Evolutionary conservation across 2,797 vertebrate genomes (phyloP), one percentile per base, ranked within the genome.

Genomic region (Sebastes kiyomatsui): DNA sequence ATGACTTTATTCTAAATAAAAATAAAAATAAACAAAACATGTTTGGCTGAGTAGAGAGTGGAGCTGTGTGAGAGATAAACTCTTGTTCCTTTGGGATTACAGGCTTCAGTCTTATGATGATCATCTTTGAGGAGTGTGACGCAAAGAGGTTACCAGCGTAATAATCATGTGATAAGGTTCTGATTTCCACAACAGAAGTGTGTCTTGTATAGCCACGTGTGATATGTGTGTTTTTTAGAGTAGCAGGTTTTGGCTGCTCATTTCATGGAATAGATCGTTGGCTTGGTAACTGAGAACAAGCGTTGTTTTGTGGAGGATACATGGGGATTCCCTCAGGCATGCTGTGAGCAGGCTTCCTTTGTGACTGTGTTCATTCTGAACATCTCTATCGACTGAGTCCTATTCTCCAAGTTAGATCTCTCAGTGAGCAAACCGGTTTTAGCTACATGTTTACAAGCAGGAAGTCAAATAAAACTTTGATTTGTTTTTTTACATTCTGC

Each of bases 301-400:
- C 10, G 4, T 2, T 33, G 78, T 87, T 88, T 88, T 93, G 90
- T 91, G 82, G 72, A 72, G 72, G 70, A 13, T 35, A n/a, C 56
- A 11, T 75, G 92, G 91, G 93, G 90, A 92, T 91, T 92, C 93
- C 93, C 91, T 91, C 30, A 52, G 93, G 89, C 91, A 25, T 71
- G 77, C 22, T 72, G 79, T 69, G 81, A 81, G 80, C 83, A 58
- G 64, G 49, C 84, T 87, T 88, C 82, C 88, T 86, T 54, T 81
- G 79, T 73, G 82, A 56, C 65, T 58, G 55, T 16, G 49, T 67
- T 13, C 72, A 23, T 52, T 74, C 52, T 46, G 28, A 7, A 67
- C 28, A 33, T 72, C 23, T 75, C 38, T 9, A 3, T 9, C 4
- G 12, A 67, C 16, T 79, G 14, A 25, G 4, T 42, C 14, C 8